A percentile compares a stretch with the other conserved stretches of the same genome.
These are phyloP conservation scores for Archocentrus centrarchus DNA, from an alignment of 2,113 vertebrate species.

Conservation along the genomic window DNA sequence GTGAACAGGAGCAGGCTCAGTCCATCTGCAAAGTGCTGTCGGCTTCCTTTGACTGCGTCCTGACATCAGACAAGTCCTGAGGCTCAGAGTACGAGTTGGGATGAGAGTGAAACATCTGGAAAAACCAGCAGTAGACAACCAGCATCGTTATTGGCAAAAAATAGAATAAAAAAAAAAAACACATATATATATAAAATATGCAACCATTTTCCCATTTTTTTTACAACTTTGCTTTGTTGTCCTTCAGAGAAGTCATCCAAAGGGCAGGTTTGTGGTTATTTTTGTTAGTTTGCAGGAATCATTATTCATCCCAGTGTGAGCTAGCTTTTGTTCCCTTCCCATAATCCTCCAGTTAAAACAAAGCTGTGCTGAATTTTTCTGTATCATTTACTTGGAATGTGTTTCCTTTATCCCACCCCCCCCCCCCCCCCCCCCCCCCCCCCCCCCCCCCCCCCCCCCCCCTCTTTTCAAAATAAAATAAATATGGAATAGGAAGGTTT, in stretches of 20 bases:
- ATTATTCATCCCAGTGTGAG: not conserved
- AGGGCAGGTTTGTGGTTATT: not conserved
- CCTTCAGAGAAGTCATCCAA: not conserved
- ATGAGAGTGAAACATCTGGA: conserved; percentile 1
- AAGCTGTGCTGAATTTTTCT: conserved; percentile 18
- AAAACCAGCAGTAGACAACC: not conserved
- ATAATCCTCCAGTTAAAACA: conserved; percentile 14
- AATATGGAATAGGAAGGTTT: not conserved
- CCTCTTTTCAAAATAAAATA: not conserved
- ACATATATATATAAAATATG: not conserved
- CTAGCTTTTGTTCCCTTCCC: not conserved
- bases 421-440: not conserved
- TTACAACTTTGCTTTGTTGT: not conserved
- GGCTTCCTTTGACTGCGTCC: conserved; percentile 90
- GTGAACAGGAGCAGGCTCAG: conserved; percentile 92
- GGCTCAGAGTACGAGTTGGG: not conserved
- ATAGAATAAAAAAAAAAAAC: not conserved
- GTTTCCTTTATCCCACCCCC: not conserved
- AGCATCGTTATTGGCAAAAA: not conserved
- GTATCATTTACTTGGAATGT: conserved; percentile 8
- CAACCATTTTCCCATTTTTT: conserved; percentile 6
- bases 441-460: too few species aligned
- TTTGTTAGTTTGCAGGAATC: too few species aligned
- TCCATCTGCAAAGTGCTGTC: conserved; percentile 96
- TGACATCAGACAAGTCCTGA: conserved; percentile 91